A percentile compares a stretch with the other conserved stretches of the same genome.
Evolutionary conservation across 2,113 vertebrate species (phyloP).

Genomic region (Tachysurus vachellii): DNA sequence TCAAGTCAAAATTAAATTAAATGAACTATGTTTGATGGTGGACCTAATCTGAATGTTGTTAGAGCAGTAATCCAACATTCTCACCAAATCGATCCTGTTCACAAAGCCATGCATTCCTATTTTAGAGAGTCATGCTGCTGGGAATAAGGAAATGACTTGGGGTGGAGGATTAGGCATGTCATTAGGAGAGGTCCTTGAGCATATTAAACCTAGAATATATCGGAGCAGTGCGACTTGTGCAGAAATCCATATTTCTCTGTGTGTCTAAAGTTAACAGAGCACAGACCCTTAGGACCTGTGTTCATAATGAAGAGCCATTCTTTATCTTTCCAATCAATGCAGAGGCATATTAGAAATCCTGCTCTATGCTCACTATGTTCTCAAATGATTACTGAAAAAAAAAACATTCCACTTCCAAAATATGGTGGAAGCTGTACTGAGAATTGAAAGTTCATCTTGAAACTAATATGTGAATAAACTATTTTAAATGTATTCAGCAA

Average conservation of each 20-base stretch:
- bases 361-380: slow-evolving; percentile 12
- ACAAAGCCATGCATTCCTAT: slow-evolving; percentile 38
- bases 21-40: not conserved
- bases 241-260: slow-evolving; percentile 51
- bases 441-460: slow-evolving; percentile 12
- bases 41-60: not conserved
- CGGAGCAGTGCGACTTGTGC: slow-evolving; percentile 25
- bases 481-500: not conserved
- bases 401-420: not conserved
- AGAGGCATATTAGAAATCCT: slow-evolving; percentile 54
- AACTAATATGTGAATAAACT: not conserved
- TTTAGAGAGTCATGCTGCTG: slow-evolving; percentile 1
- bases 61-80: slow-evolving; percentile 1
- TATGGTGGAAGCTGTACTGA: not conserved
- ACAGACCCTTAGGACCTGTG: slow-evolving; percentile 42
- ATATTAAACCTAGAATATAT: slow-evolving; percentile 53
- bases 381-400: slow-evolving; percentile 36
- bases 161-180: slow-evolving; percentile 22
- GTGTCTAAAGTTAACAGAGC: slow-evolving; percentile 48
- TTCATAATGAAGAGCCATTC: slow-evolving; percentile 52
- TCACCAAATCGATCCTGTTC: slow-evolving; percentile 17
- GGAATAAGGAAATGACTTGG: slow-evolving; percentile 40
- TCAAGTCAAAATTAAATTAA: not conserved
- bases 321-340: slow-evolving; percentile 57
- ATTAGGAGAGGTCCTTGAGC: slow-evolving; percentile 48